Base-by-base conservation (phyloP, 2,888 invertebrate species). In the Lycophotia porphyrea region DNA sequence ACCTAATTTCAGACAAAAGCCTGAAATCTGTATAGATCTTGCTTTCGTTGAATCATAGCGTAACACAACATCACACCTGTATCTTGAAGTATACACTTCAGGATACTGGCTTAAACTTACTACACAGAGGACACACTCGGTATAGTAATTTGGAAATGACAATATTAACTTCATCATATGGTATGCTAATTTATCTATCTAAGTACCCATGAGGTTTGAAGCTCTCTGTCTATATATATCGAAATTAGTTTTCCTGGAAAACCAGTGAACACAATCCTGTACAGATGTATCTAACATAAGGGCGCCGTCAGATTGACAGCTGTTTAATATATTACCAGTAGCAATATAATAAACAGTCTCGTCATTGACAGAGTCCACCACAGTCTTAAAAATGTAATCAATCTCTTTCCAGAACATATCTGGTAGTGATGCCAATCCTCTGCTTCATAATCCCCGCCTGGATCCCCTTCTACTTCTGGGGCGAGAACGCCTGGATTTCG, bases 391-490 rank as follows among this genome's bases (percentile, higher is more conserved):
- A 42, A 63, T n/a, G 0, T 18, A 44, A 2, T 24, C 18, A n/a
- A 71, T 36, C 82, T 69, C 74, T 49, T 96, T 96, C 42, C 95
- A 98, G 98, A 90, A 97, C 97, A 85, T 99, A 99, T 94, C 93
- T 98, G 55, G 92, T 98, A 2, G 92, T 98, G 82, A 98, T 98
- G 97, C 97, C 98, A 0, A 81, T 98, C 0, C 96, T 97, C 44
- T 98, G 98, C 92, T 99, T 99, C 93, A 90, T 98, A 0, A 84
- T 99, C 61, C 99, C 99, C 0, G 97, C 98, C 0, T 96, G 97
- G 92, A 93, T 99, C 18, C 99, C 99, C 0, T 97, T 97, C 86
- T 97, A 97, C 83, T 96, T 97, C 71, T 98, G 98, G 98, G 97
- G 97, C 2, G 99, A 99, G 91, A 97, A 97, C 44, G 94, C 97